A percentile compares a stretch with the other conserved stretches of the same genome.
Conservation (phyloP, 2,113 vertebrate genomes). For the Progne subis region DNA sequence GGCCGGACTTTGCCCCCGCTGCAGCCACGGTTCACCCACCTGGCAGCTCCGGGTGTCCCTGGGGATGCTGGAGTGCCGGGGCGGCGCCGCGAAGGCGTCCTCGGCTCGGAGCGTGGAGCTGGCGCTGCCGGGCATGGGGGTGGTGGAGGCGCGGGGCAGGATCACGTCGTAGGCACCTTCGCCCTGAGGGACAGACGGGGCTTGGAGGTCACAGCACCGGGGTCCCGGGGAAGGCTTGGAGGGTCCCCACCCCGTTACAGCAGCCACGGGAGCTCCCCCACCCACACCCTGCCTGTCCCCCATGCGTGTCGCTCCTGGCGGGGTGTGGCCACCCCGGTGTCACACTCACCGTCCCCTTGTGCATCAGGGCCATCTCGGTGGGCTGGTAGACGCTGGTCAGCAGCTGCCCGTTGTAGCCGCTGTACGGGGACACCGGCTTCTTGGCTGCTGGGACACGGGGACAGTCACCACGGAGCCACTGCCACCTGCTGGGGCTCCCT, state of each 20-base stretch:
- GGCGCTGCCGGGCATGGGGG: conserved; percentile 71
- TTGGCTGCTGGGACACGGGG: conserved; percentile 68
- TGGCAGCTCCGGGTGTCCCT: conserved; percentile 67
- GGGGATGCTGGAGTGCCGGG: conserved; percentile 3
- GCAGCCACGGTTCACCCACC: conserved; percentile 53
- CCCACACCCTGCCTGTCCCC: background rate
- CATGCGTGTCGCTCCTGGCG: fast-evolving
- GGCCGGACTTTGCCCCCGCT: background rate
- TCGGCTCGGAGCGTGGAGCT: conserved; percentile 78
- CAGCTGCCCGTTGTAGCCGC: conserved; percentile 89
- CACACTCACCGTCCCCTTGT: conserved; percentile 79
- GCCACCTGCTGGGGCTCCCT: background rate
- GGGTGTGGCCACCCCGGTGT: background rate
- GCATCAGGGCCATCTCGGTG: conserved; percentile 93
- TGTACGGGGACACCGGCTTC: conserved; percentile 89
- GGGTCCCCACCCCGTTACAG: background rate
- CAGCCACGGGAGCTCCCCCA: background rate
- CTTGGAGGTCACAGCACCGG: background rate
- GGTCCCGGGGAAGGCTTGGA: fast-evolving
- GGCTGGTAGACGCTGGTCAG: conserved; percentile 92
- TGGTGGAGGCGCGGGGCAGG: conserved; percentile 86
- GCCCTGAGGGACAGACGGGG: background rate
- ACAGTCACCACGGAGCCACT: background rate
- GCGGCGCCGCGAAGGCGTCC: conserved; percentile 53
- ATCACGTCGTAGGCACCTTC: conserved; percentile 77